These are phyloP conservation scores for Deilephila elpenor DNA, from an alignment of 2,888 invertebrate species.

Conservation along the genomic window DNA sequence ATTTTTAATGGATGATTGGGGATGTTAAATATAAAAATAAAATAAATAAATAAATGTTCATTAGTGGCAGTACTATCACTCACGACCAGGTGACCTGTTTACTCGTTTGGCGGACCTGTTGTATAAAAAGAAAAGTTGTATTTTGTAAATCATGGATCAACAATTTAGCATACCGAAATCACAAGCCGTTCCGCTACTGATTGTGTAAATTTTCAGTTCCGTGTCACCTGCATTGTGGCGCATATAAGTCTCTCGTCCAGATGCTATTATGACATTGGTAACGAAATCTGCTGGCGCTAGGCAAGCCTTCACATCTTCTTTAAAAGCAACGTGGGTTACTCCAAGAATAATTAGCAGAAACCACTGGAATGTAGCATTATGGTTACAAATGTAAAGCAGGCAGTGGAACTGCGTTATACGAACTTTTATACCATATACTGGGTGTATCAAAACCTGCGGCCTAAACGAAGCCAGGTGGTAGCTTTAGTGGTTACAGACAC, in stretches of 20 bases:
- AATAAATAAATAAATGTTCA: too few relatives aligned
- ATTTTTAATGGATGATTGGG: too few relatives aligned
- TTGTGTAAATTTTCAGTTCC: conserved; percentile 4
- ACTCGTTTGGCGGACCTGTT: too few relatives aligned
- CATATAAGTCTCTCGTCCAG: not conserved
- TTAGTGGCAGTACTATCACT: too few relatives aligned
- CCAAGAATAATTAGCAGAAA: not conserved
- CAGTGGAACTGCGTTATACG: too few relatives aligned
- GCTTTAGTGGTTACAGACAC: too few relatives aligned
- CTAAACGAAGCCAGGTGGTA: too few relatives aligned
- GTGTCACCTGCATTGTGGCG: not conserved
- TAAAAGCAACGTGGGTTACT: not conserved
- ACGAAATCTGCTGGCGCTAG: not conserved
- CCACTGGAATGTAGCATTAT: not conserved
- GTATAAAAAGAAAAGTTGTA: too few relatives aligned
- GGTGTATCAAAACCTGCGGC: too few relatives aligned
- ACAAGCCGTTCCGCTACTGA: not conserved
- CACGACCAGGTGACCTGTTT: too few relatives aligned
- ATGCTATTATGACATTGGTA: conserved; percentile 2
- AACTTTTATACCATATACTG: too few relatives aligned
- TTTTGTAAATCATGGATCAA: not conserved
- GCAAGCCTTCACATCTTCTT: not conserved
- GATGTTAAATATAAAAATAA: too few relatives aligned
- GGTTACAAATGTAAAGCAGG: not conserved
- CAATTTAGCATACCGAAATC: not conserved